phyloP scores from a whole-genome alignment of 2,888 invertebrate genomes.

The Galerucella calmariensis region DNA sequence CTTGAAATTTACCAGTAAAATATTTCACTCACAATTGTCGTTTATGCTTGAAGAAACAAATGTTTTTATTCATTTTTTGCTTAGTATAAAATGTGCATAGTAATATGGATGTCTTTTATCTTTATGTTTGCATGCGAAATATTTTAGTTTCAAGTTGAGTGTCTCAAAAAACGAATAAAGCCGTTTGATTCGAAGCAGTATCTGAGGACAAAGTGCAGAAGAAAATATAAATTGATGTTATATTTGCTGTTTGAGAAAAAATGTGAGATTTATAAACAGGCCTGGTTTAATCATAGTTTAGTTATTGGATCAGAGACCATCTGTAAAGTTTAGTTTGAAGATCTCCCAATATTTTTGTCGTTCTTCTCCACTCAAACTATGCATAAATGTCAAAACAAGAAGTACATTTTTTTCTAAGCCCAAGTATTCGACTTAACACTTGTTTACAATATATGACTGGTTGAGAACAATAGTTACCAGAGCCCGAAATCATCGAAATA shows the following conservation, averaged over 20 bases:
- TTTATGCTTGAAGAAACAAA: neutral
- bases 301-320: no score
- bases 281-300: neutral
- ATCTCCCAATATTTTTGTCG: no score
- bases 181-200: neutral
- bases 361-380: no score
- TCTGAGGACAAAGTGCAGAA: neutral
- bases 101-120: constrained; percentile 3
- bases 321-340: no score
- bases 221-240: neutral
- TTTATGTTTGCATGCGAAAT: constrained; percentile 7
- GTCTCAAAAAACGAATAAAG: constrained; percentile 5
- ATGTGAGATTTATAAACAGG: neutral
- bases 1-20: neutral
- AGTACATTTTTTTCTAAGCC: no score
- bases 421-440: no score
- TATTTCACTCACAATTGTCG: neutral
- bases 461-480: no score
- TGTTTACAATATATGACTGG: no score
- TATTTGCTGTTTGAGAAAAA: no score
- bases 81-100: neutral
- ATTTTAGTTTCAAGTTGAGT: constrained; percentile 9
- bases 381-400: no score
- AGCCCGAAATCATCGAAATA: no score
- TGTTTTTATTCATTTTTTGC: neutral